These are phyloP conservation scores for Proctacanthus coquilletti DNA, from an alignment of 1,140 invertebrate species.

Conservation along the genomic window DNA sequence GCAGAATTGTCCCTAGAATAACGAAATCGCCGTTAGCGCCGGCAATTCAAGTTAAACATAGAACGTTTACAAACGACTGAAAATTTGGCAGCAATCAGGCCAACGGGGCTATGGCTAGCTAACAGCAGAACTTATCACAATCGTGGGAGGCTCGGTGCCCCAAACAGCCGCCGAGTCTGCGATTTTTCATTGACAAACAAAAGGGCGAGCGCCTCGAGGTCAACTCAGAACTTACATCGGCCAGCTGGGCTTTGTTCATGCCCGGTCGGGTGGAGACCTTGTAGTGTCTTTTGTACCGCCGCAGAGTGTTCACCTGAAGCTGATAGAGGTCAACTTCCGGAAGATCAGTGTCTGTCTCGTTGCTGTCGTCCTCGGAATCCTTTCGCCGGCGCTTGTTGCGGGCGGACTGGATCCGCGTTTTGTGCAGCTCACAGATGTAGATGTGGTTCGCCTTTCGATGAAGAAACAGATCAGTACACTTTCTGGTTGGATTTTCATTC, in stretches of 20 bases:
- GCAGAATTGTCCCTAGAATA: too few relatives aligned
- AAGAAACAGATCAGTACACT: background rate
- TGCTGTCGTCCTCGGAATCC: slow-evolving; percentile 85
- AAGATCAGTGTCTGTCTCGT: slow-evolving; percentile 70
- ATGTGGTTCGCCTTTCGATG: slow-evolving; percentile 74
- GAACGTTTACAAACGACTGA: too few relatives aligned
- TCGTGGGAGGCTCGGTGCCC: too few relatives aligned
- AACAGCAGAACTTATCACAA: too few relatives aligned
- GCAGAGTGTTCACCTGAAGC: slow-evolving; percentile 80
- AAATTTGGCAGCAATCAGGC: too few relatives aligned
- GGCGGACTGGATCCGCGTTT: slow-evolving; percentile 85
- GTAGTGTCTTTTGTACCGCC: slow-evolving; percentile 85
- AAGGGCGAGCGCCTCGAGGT: too few relatives aligned
- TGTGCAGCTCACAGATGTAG: slow-evolving; percentile 95
- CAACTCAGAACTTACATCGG: slow-evolving; percentile 92
- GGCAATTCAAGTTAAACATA: too few relatives aligned
- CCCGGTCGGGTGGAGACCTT: slow-evolving; percentile 81
- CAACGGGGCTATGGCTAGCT: too few relatives aligned
- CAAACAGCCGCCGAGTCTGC: too few relatives aligned
- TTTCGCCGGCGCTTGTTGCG: slow-evolving; percentile 72
- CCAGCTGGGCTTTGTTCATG: slow-evolving; percentile 85
- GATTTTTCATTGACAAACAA: too few relatives aligned
- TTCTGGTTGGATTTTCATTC: too few relatives aligned
- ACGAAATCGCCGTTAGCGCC: too few relatives aligned
- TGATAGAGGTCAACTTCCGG: slow-evolving; percentile 88